Conservation (phyloP, 2,797 vertebrate species). For the Vespertilio murinus region DNA sequence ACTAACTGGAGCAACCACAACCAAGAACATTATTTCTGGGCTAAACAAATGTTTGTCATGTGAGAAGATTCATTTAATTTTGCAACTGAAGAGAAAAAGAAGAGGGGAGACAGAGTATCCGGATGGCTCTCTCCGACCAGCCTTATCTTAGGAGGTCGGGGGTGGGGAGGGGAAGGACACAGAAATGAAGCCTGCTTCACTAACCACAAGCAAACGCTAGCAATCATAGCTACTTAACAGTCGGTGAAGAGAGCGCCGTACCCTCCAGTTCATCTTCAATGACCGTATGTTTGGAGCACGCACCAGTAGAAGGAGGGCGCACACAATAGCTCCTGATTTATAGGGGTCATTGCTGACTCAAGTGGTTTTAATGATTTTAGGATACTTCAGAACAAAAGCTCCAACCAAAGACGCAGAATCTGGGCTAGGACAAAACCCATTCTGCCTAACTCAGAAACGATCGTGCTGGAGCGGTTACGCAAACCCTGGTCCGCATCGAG, state of each 20-base stretch:
- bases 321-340: constrained; percentile 70
- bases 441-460: constrained; percentile 40
- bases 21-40: constrained; percentile 13
- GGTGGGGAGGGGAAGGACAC: not conserved
- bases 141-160: not conserved
- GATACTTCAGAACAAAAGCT: constrained; percentile 65
- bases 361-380: constrained; percentile 74
- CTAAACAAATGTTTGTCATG: constrained; percentile 21
- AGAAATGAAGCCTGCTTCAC: constrained; percentile 50
- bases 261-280: not conserved
- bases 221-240: constrained; percentile 50
- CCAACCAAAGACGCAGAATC: constrained; percentile 56
- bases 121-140: not conserved
- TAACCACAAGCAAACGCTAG: constrained; percentile 49
- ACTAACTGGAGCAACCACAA: not conserved
- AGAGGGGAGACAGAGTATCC: not conserved
- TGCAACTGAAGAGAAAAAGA: constrained; percentile 51
- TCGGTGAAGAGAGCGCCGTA: constrained; percentile 14
- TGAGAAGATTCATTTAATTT: constrained; percentile 38
- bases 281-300: not conserved
- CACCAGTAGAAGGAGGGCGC: constrained; percentile 5
- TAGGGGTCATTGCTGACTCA: constrained; percentile 66
- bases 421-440: constrained; percentile 42
- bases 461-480: not conserved
- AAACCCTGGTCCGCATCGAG: not conserved